Base-by-base conservation (phyloP, 2,113 vertebrate species). In the Ariopsis seemanni region DNA sequence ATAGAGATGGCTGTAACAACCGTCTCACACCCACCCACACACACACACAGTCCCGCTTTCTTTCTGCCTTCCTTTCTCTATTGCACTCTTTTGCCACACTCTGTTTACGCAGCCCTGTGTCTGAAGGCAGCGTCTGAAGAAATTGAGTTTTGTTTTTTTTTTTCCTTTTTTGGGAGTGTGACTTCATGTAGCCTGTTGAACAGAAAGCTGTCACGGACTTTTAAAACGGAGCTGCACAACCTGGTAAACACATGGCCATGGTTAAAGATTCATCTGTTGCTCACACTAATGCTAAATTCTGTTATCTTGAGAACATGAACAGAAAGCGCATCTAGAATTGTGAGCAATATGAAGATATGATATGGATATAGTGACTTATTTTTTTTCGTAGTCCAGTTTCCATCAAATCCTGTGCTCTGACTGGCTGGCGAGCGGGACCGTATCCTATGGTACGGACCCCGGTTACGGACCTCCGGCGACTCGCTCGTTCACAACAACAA, bases 1-100 rank as follows among this genome's bases (percentile, higher is more conserved):
- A 86, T 90, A 90, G 91, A 91, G 90, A 92, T 88, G 17, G 83
- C 85, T 81, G 88, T 86, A 87, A 86, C 86, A 85, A 92, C 86
- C 90, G 48, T 65, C 34, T 50, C 74, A 75, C 57, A 58, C 58
- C 22, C 15, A 27, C 87, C 79, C 72, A 77, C 55, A 77, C 82
- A 79, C 58, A 79, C 74, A 18, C 57, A 62, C 42, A 79, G 60
- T 74, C 88, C 63, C 82, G 75, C 63, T 89, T 79, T 86, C 83
- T 62, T 60, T 84, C 57, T 86, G 7, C 18, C 20, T 71, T 62
- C 48, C 50, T 83, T 25, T 86, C 53, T 78, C 12, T 83, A n/a
- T 48, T 57, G n/a, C 81, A 7, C 62, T 48, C 60, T 83, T 87
- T 78, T 69, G 81, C 71, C 60, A n/a, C 58, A 72, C 82, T 71